These are phyloP conservation scores for Calliopum simillimum DNA, from an alignment of 2,888 invertebrate genomes.

Conservation along the genomic window DNA sequence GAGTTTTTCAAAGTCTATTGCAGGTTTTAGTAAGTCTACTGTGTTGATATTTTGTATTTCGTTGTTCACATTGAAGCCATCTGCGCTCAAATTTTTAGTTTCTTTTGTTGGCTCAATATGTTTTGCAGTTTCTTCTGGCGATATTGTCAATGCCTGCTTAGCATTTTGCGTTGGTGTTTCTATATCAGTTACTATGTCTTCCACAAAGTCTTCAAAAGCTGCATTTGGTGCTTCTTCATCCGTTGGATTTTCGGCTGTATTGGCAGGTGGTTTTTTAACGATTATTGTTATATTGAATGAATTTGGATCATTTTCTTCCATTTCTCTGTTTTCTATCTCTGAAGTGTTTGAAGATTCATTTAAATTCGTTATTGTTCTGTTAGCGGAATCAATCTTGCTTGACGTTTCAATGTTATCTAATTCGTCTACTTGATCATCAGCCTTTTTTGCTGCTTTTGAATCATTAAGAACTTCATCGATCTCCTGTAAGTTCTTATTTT, in stretches of 20 bases:
- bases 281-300: not conserved
- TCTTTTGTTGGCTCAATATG: constrained; percentile 14
- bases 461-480: constrained; percentile 44
- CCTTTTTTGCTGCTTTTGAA: constrained; percentile 52
- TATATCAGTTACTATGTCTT: not conserved
- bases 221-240: not conserved
- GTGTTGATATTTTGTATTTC: too few relatives aligned
- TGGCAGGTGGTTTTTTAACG: not conserved
- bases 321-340: not conserved
- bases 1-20: too few relatives aligned
- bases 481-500: not conserved
- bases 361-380: too few relatives aligned
- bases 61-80: too few relatives aligned
- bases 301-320: not conserved
- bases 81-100: too few relatives aligned
- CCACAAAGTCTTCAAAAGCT: not conserved
- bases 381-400: constrained; percentile 25
- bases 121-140: not conserved
- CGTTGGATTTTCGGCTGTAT: not conserved
- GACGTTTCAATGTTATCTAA: constrained; percentile 18
- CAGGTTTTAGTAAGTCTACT: too few relatives aligned
- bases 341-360: not conserved
- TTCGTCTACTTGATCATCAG: constrained; percentile 39
- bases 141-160: not conserved
- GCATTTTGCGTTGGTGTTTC: not conserved